Evolutionary conservation across 2,113 vertebrate species (phyloP), one percentile per base, ranked within the genome.

Genomic region (Toxotes chatareus): DNA sequence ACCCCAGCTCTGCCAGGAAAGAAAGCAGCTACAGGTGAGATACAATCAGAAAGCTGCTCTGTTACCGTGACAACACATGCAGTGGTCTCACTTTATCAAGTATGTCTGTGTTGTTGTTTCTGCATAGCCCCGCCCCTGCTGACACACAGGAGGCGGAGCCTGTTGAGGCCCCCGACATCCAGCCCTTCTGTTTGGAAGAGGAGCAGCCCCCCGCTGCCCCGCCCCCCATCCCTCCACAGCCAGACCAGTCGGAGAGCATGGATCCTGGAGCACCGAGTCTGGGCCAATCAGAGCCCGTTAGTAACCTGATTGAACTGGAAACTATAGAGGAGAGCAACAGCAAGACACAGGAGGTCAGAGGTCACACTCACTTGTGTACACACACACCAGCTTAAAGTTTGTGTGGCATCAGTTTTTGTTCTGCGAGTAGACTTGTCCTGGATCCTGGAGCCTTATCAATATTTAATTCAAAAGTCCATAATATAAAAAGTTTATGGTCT

Each of bases 1-100:
- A 65, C 4, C 64, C 76, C 44, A 42, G 80, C 21, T 86, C 11
- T 46, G 40, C 10, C 8, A 84, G 16, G 38, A 94, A 86, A 38
- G 67, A 66, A 8, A 32, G 31, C 36, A 12, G 49, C 11, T 72
- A 21, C 67, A 95, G 96, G 97, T 98, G 86, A 95, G 34, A 42
- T 34, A 7, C 12, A n/a, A 56, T 21, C 23, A 12, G n/a, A 60
- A 63, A 0, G n/a, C 31, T 32, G 36, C 16, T 36, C 13, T 49
- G 59, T 38, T 51, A 42, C 32, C 23, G 4, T 47, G 53, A 55
- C 42, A 27, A 23, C 47, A 21, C 46, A 36, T 1, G 2, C 32
- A 47, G 1, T 19, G 1, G 4, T 70, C 34, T 73, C 3, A 62
- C 5, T 62, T 2, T 51, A 16, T 32, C 0, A 2, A 42, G 64